Conservation (phyloP, 2,113 vertebrate species). For the Bambusicola thoracicus region DNA sequence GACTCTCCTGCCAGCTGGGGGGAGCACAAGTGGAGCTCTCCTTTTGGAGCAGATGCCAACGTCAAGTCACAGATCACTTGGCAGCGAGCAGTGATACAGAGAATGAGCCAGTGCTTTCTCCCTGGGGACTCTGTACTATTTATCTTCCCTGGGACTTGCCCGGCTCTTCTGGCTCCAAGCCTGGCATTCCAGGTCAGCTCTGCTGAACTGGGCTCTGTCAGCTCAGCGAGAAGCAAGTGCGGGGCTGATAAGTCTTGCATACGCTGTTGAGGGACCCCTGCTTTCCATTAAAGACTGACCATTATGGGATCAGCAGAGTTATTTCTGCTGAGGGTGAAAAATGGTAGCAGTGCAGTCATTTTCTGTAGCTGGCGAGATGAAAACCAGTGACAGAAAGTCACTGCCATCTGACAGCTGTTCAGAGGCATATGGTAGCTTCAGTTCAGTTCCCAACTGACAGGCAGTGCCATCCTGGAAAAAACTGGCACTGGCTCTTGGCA, state of each 20-base stretch:
- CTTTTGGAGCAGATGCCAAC: constrained; percentile 60
- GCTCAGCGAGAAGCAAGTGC: neutral
- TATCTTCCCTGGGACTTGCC: constrained; percentile 63
- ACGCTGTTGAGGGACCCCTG: neutral
- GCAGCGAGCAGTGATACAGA: constrained; percentile 37
- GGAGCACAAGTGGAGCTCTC: constrained; percentile 19
- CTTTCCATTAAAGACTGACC: neutral
- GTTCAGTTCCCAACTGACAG: constrained; percentile 48
- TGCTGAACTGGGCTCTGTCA: neutral
- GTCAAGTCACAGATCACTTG: constrained; percentile 69
- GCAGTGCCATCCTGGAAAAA: constrained; percentile 1
- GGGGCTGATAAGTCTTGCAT: neutral
- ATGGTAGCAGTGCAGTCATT: neutral
- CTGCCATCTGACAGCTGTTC: constrained; percentile 67
- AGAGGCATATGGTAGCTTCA: constrained; percentile 55
- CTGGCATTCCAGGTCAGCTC: constrained; percentile 59
- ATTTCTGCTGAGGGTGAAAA: neutral
- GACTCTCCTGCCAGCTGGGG: constrained; percentile 42
- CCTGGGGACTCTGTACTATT: constrained; percentile 41
- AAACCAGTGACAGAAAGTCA: constrained; percentile 54
- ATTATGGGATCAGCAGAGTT: neutral
- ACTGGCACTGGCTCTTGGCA: constrained; percentile 39
- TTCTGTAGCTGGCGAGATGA: constrained; percentile 48
- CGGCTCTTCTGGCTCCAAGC: constrained; percentile 29
- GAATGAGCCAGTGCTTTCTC: constrained; percentile 22